Conservation (phyloP, 2,797 vertebrate genomes). For the Simalia tracyae region DNA sequence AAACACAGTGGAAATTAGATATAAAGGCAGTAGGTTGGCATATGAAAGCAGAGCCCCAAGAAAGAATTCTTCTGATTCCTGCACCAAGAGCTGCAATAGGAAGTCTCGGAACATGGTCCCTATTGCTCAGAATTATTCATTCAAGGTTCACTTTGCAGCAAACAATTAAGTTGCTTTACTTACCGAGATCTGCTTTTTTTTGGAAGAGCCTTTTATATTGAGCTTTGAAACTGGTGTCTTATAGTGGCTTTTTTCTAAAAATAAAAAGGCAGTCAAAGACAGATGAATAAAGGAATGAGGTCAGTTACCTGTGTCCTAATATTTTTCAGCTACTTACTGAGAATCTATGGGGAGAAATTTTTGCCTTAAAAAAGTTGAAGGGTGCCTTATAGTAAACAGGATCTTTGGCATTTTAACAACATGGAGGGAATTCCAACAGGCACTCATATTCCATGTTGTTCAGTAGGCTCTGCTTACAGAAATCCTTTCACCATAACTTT, state of each 20-base stretch:
- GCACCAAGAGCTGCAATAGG: not conserved
- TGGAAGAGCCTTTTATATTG: not conserved
- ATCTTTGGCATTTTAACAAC: not conserved
- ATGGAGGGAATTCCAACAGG: not conserved
- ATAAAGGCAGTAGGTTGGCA: not conserved
- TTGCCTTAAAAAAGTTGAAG: not conserved
- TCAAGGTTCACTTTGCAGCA: not conserved
- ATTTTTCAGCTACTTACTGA: not conserved
- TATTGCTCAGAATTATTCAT: not conserved
- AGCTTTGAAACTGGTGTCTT: not conserved
- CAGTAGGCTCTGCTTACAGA: not conserved
- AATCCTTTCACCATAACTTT: not conserved
- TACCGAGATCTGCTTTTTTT: slow-evolving; percentile 15
- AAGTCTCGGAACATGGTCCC: not conserved
- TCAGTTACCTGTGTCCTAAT: not conserved
- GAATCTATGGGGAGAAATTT: not conserved
- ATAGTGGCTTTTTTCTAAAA: slow-evolving; percentile 2
- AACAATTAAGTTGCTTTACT: not conserved
- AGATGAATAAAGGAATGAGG: not conserved
- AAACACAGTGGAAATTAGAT: not conserved
- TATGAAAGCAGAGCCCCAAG: not conserved
- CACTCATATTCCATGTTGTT: not conserved
- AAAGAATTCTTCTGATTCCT: not conserved
- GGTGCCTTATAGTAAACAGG: not conserved
- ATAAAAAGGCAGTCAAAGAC: not conserved